Evolutionary conservation across 2,113 vertebrate species (phyloP), one percentile per base, ranked within the genome.

Genomic region (Greenwoodochromis staneri): DNA sequence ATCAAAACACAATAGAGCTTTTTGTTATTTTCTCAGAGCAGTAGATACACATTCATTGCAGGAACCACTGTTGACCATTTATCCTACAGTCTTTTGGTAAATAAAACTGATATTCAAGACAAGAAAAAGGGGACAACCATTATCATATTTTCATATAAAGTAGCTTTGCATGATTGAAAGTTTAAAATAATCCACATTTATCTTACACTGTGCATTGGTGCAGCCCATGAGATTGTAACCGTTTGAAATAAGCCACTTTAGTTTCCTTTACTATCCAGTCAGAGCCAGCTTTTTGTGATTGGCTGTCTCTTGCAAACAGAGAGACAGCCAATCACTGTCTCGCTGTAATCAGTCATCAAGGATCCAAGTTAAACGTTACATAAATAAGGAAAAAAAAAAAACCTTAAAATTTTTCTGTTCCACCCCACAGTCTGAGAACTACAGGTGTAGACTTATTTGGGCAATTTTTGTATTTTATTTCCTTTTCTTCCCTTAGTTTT

Each of bases 1-100:
- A 80, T 86, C 5, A 42, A 71, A 38, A 81, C 16, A 81, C 80
- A 85, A 54, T 29, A 14, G 31, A 36, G 51, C 27, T 81, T 80
- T 38, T 7, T 82, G 3, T 40, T 83, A 63, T 66, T 66, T 66
- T 66, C 19, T 66, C 34, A 66, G 34, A 17, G 36, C 38, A 29
- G 16, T 42, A n/a, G 34, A 42, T 51, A 45, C 42, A 51, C 57
- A 71, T 54, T 82, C 82, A 24, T 82, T 63, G 34, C 31, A 13
- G 10, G 45, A 59, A 34, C 53, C 9, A 9, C 3, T 31, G 31
- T 54, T 76, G 45, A 78, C 17, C 27, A 4, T 81, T 61, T 82
- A 34, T 61, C 57, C 57, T 61, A 76, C 19, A 8, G 36, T 29
- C 8, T 47, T 3, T 80, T 85, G n/a, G 16, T 40, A 14, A 63